Conservation (phyloP, 2,113 vertebrate genomes). For the Chaetura pelagica region DNA sequence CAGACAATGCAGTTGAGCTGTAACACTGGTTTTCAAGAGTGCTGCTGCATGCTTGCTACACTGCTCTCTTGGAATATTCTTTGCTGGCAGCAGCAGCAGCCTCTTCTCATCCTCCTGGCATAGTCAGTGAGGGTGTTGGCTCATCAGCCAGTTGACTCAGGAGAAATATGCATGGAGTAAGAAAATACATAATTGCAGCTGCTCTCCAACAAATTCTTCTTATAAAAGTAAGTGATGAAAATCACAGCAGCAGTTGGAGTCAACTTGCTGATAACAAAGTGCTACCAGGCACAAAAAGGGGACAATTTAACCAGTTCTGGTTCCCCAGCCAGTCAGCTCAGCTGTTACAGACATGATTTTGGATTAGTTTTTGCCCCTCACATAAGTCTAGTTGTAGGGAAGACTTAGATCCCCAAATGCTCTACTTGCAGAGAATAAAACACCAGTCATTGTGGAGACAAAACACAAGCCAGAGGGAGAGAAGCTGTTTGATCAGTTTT, state of each 20-base stretch:
- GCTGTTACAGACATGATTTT: not conserved
- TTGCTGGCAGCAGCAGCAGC: not conserved
- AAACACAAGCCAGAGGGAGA: not conserved
- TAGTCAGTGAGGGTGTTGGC: not conserved
- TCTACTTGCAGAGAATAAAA: not conserved
- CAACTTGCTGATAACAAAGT: not conserved
- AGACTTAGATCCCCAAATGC: not conserved
- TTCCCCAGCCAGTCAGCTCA: not conserved
- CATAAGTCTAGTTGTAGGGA: not conserved
- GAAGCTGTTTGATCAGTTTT: not conserved
- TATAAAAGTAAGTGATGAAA: not conserved
- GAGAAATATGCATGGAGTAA: not conserved
- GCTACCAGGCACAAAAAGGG: not conserved
- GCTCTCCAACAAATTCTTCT: not conserved
- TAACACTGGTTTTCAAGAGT: not conserved
- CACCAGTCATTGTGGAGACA: not conserved
- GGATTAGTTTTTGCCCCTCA: not conserved
- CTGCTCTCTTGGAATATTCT: not conserved
- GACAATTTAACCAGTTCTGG: not conserved
- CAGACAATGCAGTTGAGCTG: not conserved
- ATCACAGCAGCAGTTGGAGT: not conserved
- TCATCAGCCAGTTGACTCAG: not conserved
- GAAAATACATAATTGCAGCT: conserved; percentile 1
- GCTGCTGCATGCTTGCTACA: not conserved
- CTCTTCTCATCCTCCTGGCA: not conserved